Evolutionary conservation across 2,888 invertebrate species (phyloP).

Genomic region (Geotrupes spiniger): DNA sequence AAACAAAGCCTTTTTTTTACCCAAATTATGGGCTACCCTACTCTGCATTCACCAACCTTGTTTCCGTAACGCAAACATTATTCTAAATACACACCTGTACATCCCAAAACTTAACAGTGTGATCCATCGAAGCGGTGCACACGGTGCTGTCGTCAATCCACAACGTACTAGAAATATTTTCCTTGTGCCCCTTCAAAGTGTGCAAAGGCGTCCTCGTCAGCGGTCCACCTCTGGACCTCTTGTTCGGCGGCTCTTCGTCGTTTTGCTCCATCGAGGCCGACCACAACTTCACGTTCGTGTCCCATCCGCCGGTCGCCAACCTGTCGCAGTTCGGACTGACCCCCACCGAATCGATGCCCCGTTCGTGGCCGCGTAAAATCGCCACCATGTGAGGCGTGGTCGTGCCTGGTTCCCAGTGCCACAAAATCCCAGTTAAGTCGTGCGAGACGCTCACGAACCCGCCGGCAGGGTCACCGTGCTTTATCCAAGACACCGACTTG

Average conservation of each 20-base stretch:
- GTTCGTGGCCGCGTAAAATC: conserved; percentile 82
- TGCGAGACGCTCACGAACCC: conserved; percentile 73
- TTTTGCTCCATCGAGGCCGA: conserved; percentile 56
- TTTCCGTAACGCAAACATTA: conserved; percentile 13
- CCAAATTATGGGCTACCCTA: background rate
- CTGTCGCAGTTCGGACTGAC: conserved; percentile 64
- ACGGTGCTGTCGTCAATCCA: conserved; percentile 82
- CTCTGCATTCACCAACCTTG: background rate
- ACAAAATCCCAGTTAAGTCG: conserved; percentile 87
- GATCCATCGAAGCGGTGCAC: conserved; percentile 92
- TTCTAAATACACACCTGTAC: conserved; percentile 54
- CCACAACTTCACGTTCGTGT: conserved; percentile 90
- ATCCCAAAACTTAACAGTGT: conserved; percentile 93
- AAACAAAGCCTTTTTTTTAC: background rate
- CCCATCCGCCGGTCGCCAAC: conserved; percentile 89
- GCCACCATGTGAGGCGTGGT: conserved; percentile 76
- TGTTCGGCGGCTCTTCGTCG: conserved; percentile 41
- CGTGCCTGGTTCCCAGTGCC: conserved; percentile 77
- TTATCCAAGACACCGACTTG: conserved; percentile 86
- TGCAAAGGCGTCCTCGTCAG: conserved; percentile 69
- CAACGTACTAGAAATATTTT: conserved; percentile 78
- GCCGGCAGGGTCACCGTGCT: conserved; percentile 56
- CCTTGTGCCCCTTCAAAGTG: conserved; percentile 90
- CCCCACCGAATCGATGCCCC: conserved; percentile 85
- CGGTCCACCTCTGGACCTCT: conserved; percentile 36